phyloP scores from a whole-genome alignment of 1,140 invertebrate genomes.

The Eulimnadia texana region DNA sequence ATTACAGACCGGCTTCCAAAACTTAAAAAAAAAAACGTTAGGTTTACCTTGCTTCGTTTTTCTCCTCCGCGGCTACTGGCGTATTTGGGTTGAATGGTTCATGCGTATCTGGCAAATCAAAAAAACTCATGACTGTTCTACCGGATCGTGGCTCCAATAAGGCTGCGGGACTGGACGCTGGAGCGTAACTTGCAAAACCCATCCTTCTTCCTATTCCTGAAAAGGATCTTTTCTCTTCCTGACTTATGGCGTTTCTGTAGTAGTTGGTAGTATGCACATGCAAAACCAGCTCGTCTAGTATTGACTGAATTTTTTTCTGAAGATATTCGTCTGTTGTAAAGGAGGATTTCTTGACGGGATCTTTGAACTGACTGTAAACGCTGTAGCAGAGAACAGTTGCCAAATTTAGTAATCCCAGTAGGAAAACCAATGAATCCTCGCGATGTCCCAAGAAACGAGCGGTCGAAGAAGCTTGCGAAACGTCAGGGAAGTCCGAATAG shows the following conservation, averaged over 20 bases:
- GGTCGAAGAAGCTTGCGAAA: neutral
- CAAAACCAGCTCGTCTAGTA: conserved; percentile 10
- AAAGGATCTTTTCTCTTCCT: neutral
- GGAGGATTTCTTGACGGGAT: neutral
- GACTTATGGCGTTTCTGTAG: conserved; percentile 4
- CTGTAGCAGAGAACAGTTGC: conserved; percentile 10
- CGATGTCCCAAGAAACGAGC: conserved; percentile 5
- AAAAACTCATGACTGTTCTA: neutral
- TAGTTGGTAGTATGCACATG: conserved; percentile 12
- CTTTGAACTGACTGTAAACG: conserved; percentile 6
- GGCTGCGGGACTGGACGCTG: neutral
- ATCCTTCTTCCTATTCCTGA: neutral
- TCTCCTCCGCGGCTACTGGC: neutral
- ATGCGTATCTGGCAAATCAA: conserved; percentile 4
- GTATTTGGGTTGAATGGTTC: neutral
- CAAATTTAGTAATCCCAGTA: conserved; percentile 14
- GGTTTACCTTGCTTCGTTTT: neutral
- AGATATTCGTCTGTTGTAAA: neutral
- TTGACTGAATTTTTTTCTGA: conserved; percentile 9
- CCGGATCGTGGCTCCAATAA: neutral
- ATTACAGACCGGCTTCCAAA: neutral
- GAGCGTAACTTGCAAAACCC: neutral
- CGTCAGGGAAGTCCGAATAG: neutral
- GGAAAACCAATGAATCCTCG: conserved; percentile 13
- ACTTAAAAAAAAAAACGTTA: neutral